These are phyloP conservation scores for Austrolebias charrua DNA, from an alignment of 2,797 vertebrate species.

Conservation along the genomic window DNA sequence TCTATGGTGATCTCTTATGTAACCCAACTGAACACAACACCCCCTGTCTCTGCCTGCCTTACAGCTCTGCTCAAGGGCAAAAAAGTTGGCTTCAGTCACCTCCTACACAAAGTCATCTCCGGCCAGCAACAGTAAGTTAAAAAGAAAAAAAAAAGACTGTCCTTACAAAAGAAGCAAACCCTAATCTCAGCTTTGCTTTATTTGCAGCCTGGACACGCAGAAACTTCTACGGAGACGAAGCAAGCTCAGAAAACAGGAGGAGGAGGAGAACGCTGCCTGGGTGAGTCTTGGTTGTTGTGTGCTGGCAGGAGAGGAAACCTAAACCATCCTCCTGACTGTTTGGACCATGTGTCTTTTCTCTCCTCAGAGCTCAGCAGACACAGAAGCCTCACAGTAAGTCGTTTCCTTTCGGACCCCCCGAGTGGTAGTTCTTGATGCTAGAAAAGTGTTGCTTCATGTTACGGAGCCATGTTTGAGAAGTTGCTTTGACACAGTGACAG, in stretches of 20 bases:
- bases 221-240: conserved; percentile 52
- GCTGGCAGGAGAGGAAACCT: conserved; percentile 49
- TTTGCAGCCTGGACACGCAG: conserved; percentile 59
- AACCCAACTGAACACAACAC: conserved; percentile 12
- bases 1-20: conserved; percentile 38
- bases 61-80: conserved; percentile 80
- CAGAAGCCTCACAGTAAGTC: conserved; percentile 65
- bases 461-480: not conserved
- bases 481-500: not conserved
- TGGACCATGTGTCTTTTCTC: conserved; percentile 27
- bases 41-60: conserved; percentile 15
- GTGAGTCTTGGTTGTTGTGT: conserved; percentile 45
- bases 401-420: not conserved
- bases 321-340: conserved; percentile 41
- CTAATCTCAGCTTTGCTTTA: conserved; percentile 4
- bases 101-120: conserved; percentile 72
- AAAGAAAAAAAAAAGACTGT: too few relatives aligned
- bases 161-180: too few relatives aligned
- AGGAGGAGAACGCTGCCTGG: conserved; percentile 25
- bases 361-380: conserved; percentile 45
- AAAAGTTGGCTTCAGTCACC: conserved; percentile 70
- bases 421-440: not conserved
- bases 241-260: conserved; percentile 33
- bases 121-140: conserved; percentile 72
- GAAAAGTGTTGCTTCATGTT: not conserved